A percentile compares a stretch with the other conserved stretches of the same genome.
Evolutionary conservation across 2,113 vertebrate species (phyloP).

Genomic region (Syngnathus floridae): DNA sequence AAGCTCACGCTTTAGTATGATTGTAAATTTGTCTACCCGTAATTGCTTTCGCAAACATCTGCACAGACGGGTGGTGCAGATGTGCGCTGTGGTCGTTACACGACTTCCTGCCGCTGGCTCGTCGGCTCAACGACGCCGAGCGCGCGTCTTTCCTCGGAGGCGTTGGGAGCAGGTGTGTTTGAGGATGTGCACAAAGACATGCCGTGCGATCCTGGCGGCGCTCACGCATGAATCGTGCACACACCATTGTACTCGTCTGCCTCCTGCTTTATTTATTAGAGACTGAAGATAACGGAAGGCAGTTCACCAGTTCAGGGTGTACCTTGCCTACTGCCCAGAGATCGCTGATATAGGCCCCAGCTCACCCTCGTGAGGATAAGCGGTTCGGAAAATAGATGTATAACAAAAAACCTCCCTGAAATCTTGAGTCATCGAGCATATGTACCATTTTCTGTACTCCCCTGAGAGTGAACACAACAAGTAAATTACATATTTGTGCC

Average conservation of each 20-base stretch:
- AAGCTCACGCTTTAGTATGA: neutral
- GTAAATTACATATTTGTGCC: neutral
- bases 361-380: too few relatives aligned
- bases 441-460: neutral
- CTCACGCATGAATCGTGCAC: slow-evolving; percentile 44
- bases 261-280: slow-evolving; percentile 13
- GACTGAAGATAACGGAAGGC: slow-evolving; percentile 3
- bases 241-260: slow-evolving; percentile 21
- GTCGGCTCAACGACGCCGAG: neutral
- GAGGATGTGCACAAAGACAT: slow-evolving; percentile 48
- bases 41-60: neutral
- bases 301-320: too few relatives aligned
- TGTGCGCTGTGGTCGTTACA: neutral
- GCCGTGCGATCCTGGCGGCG: slow-evolving; percentile 47
- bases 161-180: slow-evolving; percentile 56
- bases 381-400: too few relatives aligned
- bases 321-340: too few relatives aligned
- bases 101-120: neutral
- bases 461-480: neutral
- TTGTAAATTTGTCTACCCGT: neutral
- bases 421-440: neutral
- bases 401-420: too few relatives aligned
- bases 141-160: slow-evolving; percentile 34
- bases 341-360: too few relatives aligned
- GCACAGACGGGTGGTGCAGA: neutral